These are phyloP conservation scores for Gymnosoma rotundatum DNA, from an alignment of 2,888 invertebrate genomes.

Conservation along the genomic window DNA sequence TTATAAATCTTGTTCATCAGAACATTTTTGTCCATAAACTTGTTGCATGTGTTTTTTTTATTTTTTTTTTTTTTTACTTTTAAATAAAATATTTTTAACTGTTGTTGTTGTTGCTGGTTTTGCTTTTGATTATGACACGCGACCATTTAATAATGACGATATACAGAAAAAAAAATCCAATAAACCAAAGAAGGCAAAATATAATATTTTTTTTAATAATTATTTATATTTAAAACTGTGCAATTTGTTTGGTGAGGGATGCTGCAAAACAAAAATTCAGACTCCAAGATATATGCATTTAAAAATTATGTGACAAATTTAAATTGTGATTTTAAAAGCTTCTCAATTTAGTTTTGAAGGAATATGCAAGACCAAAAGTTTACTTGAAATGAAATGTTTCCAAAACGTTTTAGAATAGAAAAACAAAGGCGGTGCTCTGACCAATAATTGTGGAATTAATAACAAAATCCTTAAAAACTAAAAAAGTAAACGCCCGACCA, in stretches of 20 bases:
- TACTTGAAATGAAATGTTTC: no score
- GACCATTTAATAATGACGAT: slow-evolving; percentile 58
- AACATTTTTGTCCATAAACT: slow-evolving; percentile 40
- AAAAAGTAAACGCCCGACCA: no score
- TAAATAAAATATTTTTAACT: slow-evolving; percentile 7
- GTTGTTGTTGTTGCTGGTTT: neutral
- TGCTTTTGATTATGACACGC: slow-evolving; percentile 55
- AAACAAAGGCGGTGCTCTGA: no score
- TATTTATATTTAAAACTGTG: slow-evolving; percentile 13
- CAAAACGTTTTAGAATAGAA: no score
- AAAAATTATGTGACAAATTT: neutral
- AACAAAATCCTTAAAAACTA: no score
- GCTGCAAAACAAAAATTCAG: neutral
- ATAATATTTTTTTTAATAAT: slow-evolving; percentile 31
- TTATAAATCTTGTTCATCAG: slow-evolving; percentile 15
- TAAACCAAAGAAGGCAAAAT: slow-evolving; percentile 22
- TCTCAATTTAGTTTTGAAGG: no score
- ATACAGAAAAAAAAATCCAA: neutral
- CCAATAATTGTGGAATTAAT: no score
- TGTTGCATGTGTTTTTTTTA: slow-evolving; percentile 51
- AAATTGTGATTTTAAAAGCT: no score
- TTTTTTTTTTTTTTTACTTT: neutral
- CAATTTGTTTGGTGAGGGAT: slow-evolving; percentile 26
- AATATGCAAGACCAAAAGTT: no score
- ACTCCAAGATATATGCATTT: neutral